Evolutionary conservation across 2,113 vertebrate genomes (phyloP).

Genomic region (Papio anubis): DNA sequence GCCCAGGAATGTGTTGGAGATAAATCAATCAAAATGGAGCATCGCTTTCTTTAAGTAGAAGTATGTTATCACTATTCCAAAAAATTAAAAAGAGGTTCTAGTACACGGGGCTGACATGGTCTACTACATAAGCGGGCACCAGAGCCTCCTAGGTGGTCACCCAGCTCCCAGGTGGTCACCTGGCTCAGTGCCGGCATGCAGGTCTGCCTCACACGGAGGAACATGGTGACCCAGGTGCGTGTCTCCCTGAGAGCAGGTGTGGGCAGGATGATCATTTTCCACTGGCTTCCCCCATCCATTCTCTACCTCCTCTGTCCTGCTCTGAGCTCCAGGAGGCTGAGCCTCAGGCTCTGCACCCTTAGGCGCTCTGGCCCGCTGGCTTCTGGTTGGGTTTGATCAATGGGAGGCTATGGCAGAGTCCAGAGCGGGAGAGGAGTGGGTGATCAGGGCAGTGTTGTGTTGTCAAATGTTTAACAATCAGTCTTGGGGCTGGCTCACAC

Average conservation of each 20-base stretch:
- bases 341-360: too few relatives aligned
- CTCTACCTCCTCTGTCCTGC: neutral
- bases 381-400: neutral
- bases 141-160: fast-evolving
- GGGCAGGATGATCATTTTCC: neutral
- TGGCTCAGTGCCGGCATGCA: neutral
- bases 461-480: neutral
- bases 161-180: neutral
- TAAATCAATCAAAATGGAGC: fast-evolving
- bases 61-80: too few relatives aligned
- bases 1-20: fast-evolving
- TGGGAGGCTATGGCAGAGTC: neutral
- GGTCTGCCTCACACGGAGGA: fast-evolving
- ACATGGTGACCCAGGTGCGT: fast-evolving
- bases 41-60: neutral
- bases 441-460: fast-evolving
- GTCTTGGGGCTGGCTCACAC: too few relatives aligned
- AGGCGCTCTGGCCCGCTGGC: neutral
- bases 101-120: fast-evolving
- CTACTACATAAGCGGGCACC: fast-evolving
- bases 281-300: fast-evolving
- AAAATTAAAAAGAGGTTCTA: neutral
- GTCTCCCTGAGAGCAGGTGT: neutral
- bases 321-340: neutral
- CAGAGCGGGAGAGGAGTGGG: neutral